Evolutionary conservation across 2,797 vertebrate genomes (phyloP), one percentile per base, ranked within the genome.

Genomic region (Pseudocheirus occidentalis): DNA sequence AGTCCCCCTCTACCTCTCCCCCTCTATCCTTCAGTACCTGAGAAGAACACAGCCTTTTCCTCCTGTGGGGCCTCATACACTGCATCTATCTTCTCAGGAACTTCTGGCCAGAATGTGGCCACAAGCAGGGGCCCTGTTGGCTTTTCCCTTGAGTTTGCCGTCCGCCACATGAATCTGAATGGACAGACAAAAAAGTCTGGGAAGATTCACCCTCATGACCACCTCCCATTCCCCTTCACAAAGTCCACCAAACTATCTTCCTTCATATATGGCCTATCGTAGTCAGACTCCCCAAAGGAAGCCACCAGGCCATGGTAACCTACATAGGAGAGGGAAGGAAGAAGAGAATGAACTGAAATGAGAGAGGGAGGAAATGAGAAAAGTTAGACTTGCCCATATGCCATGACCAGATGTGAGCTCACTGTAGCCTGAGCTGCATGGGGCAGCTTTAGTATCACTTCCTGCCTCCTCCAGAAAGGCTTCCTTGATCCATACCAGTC

Each of bases 51-150:
- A 0, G 99, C 98, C 96, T 99, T 99, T 97, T 99, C 99, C 0
- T 99, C 99, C 97, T 99, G 98, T 28, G 99, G 99, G 95, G 99
- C 99, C 98, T 99, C 99, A 0, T 99, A 99, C 91, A 99, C 99
- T 21, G 99, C 99, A 46, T 99, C 99, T 0, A 99, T 99, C 98
- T 99, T 99, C 94, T 98, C 98, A 3, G 99, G 99, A 92, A 99
- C 98, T 91, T 99, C 99, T 34, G 99, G 98, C 99, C 99, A 99
- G 98, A 99, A 99, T 4, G 99, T 99, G 98, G 99, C 99, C 94
- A 99, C 99, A 14, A 99, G 99, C 98, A 99, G 99, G 5, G 99
- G 99, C 87, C 99, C 99, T 1, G 55, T 99, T 95, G 99, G 99
- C 97, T 99, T 99, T 97, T 96, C 98, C 95, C 99, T 98, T 97